Percentiles rank a stretch among this genome's conserved stretches.
These are phyloP conservation scores for Onthophagus sagittarius DNA, from an alignment of 2,888 invertebrate species.

Conservation along the genomic window DNA sequence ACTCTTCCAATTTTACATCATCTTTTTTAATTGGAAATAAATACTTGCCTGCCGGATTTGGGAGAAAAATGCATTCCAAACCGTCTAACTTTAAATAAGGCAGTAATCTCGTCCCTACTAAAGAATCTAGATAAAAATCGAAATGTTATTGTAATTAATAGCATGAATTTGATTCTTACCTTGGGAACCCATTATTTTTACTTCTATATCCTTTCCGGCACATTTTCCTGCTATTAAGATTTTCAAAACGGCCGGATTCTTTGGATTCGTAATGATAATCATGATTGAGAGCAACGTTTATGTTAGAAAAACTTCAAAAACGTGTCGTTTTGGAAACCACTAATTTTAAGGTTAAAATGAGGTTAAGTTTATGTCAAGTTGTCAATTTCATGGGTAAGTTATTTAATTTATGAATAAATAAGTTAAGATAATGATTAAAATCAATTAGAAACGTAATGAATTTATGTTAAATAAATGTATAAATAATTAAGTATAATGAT, in stretches of 20 bases:
- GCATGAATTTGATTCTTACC: slow-evolving; percentile 49
- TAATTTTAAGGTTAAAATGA: not conserved
- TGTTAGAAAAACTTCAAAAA: not conserved
- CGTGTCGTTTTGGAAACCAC: not conserved
- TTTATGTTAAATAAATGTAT: too few relatives aligned
- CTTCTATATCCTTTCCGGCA: slow-evolving; percentile 55
- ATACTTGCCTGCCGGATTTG: slow-evolving; percentile 67
- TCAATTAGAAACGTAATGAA: too few relatives aligned
- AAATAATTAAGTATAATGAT: too few relatives aligned
- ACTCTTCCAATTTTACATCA: slow-evolving; percentile 49
- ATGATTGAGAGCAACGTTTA: not conserved
- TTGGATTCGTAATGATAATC: slow-evolving; percentile 69
- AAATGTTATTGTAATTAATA: not conserved
- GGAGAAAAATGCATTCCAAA: slow-evolving; percentile 63
- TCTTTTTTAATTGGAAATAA: slow-evolving; percentile 52
- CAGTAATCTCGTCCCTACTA: slow-evolving; percentile 57
- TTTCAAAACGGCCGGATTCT: slow-evolving; percentile 74
- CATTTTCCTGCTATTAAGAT: slow-evolving; percentile 67
- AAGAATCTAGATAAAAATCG: slow-evolving; percentile 23
- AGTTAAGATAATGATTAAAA: too few relatives aligned
- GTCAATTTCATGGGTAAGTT: not conserved
- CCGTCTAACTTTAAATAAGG: slow-evolving; percentile 64
- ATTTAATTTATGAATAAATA: not conserved
- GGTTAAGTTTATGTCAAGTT: not conserved
- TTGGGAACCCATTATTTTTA: slow-evolving; percentile 58